These are phyloP conservation scores for Maconellicoccus hirsutus DNA, from an alignment of 1,140 invertebrate species.

Conservation along the genomic window DNA sequence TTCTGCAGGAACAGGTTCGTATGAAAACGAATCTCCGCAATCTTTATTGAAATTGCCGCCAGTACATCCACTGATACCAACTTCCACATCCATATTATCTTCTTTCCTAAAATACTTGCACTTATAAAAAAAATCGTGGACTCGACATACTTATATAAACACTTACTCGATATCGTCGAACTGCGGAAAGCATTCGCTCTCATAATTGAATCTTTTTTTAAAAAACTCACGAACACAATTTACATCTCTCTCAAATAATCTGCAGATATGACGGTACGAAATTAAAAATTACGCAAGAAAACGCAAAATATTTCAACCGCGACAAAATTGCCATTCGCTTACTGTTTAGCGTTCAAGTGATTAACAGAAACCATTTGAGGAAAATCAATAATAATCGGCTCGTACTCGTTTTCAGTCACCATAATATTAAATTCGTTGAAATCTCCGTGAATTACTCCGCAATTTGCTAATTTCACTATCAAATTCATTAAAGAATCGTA, in stretches of 20 bases:
- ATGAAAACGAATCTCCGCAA: constrained; percentile 30
- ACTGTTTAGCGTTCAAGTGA: constrained; percentile 84
- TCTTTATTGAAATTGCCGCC: constrained; percentile 15
- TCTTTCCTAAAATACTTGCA: background rate
- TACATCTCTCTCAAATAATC: constrained; percentile 92
- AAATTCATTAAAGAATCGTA: constrained; percentile 95
- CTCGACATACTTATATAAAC: too few relatives aligned
- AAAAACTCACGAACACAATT: constrained; percentile 88
- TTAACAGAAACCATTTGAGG: constrained; percentile 97
- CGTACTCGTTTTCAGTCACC: constrained; percentile 58
- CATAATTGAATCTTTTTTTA: constrained; percentile 78
- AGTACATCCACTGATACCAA: constrained; percentile 74
- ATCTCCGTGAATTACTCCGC: constrained; percentile 96
- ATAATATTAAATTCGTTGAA: constrained; percentile 99
- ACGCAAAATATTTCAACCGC: too few relatives aligned
- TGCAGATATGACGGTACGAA: constrained; percentile 33
- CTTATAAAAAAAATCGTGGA: constrained; percentile 30
- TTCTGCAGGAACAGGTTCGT: constrained; percentile 19
- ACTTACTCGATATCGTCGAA: constrained; percentile 64
- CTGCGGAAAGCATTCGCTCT: constrained; percentile 74
- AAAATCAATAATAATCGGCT: constrained; percentile 91
- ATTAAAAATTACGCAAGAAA: constrained; percentile 17
- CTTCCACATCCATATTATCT: constrained; percentile 73
- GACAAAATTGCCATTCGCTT: constrained; percentile 32
- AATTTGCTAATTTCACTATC: constrained; percentile 78